Base-by-base conservation (phyloP, 1,140 invertebrate genomes). In the Sipha flava region DNA sequence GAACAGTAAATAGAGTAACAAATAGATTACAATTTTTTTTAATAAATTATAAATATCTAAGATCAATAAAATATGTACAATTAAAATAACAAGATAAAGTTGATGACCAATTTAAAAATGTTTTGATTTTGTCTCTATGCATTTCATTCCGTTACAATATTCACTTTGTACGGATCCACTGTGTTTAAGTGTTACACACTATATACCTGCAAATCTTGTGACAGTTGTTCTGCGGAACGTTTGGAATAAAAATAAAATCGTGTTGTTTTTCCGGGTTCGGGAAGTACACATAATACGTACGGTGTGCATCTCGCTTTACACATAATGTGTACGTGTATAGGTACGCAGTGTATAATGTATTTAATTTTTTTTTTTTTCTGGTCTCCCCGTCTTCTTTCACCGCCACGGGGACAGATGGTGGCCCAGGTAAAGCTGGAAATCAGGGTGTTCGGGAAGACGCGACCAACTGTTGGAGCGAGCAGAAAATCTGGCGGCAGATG, bases 401-500 rank as follows among this genome's bases (percentile, higher is more conserved):
- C 73, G 23, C 43, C 23, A 45, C 31, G 73, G n/a, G 52, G 73
- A 59, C 73, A 77, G 73, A 77, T 77, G 73, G 73, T 23, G 49
- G 49, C 47, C 73, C 31, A 59, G 73, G 52, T 57, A 77, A 77
- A 77, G 73, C 73, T 77, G 73, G 73, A 77, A 77, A 77, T 77
- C 73, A 77, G 73, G 73, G 73, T 59, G 52, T 57, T 57, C 34
- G 52, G 21, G 73, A 77, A 77, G 73, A 77, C 73, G 73, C 59
- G 59, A 77, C 73, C 73, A 77, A 77, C 73, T 77, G 73, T 77
- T 77, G 73, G 73, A 77, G 26, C 26, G 72, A 59, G 73, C 73
- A 43, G 73, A 77, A 75, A 77, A 77, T 77, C 73, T 77, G 73
- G 73, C 73, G 73, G 73, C 73, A 77, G 73, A 77, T 77, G 73